A percentile compares a stretch with the other conserved stretches of the same genome.
These are phyloP conservation scores for Oreochromis grahami DNA, from an alignment of 2,797 vertebrate genomes.

Conservation along the genomic window DNA sequence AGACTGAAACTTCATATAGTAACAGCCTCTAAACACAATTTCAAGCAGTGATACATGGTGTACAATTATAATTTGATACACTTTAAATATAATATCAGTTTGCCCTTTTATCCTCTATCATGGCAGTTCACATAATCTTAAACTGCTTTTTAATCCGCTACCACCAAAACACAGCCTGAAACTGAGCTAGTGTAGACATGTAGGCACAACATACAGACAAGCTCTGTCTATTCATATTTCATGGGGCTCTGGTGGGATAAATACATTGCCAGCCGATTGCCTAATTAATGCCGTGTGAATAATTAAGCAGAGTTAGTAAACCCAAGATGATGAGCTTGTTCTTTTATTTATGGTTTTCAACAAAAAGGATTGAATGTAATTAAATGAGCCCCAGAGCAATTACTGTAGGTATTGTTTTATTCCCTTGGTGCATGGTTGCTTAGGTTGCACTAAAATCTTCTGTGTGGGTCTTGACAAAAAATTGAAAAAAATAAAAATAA, in stretches of 20 bases:
- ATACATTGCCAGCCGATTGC: conserved; percentile 32
- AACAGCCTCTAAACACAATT: not conserved
- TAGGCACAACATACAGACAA: conserved; percentile 14
- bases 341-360: conserved; percentile 52
- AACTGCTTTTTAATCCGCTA: not conserved
- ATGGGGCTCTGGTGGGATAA: conserved; percentile 17
- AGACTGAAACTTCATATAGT: not conserved
- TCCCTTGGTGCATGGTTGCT: not conserved
- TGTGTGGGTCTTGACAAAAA: not conserved
- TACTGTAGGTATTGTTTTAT: not conserved
- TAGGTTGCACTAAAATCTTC: not conserved
- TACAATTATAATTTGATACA: not conserved
- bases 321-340: conserved; percentile 41
- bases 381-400: conserved; percentile 6
- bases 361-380: conserved; percentile 27
- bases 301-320: conserved; percentile 50
- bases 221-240: conserved; percentile 25
- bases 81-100: not conserved
- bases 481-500: not conserved
- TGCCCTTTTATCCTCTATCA: not conserved
- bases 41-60: not conserved
- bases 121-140: not conserved
- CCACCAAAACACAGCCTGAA: not conserved
- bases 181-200: not conserved
- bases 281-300: conserved; percentile 55